A percentile compares a stretch with the other conserved stretches of the same genome.
Evolutionary conservation across 2,888 invertebrate genomes (phyloP).

Genomic region (Protonemura montana): DNA sequence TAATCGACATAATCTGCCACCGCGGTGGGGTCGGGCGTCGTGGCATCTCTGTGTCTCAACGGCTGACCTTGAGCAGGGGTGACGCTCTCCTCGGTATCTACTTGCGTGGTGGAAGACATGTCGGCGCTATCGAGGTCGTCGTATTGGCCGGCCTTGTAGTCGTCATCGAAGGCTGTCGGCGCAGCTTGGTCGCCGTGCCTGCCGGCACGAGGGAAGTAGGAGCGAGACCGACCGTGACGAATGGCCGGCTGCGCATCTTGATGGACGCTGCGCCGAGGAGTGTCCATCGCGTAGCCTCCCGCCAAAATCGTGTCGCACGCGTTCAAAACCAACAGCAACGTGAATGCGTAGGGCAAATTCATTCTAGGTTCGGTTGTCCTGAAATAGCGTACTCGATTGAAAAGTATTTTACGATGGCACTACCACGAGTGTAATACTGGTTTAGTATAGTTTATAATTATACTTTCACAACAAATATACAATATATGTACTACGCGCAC

Average conservation of each 20-base stretch:
- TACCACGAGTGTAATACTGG: not conserved
- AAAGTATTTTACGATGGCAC: not conserved
- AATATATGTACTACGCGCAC: not conserved
- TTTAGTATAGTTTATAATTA: not conserved
- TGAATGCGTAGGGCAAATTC: not conserved
- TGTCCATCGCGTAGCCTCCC: not conserved
- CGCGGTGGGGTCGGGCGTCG: not conserved
- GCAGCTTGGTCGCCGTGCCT: not conserved
- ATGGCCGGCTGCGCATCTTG: conserved; percentile 2
- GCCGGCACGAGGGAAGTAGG: not conserved
- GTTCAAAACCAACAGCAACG: not conserved
- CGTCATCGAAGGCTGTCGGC: not conserved
- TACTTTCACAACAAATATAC: not conserved
- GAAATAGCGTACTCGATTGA: not conserved
- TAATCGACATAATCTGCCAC: not conserved
- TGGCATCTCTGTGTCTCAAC: not conserved
- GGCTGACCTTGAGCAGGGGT: not conserved
- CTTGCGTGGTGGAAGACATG: not conserved
- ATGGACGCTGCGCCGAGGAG: not conserved
- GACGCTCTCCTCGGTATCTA: not conserved
- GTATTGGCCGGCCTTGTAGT: not conserved
- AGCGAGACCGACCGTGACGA: conserved; percentile 28
- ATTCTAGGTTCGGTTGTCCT: not conserved
- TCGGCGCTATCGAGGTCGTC: not conserved
- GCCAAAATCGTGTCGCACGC: not conserved